Conservation (phyloP, 2,888 invertebrate genomes). For the Polyommatus iphigenia region DNA sequence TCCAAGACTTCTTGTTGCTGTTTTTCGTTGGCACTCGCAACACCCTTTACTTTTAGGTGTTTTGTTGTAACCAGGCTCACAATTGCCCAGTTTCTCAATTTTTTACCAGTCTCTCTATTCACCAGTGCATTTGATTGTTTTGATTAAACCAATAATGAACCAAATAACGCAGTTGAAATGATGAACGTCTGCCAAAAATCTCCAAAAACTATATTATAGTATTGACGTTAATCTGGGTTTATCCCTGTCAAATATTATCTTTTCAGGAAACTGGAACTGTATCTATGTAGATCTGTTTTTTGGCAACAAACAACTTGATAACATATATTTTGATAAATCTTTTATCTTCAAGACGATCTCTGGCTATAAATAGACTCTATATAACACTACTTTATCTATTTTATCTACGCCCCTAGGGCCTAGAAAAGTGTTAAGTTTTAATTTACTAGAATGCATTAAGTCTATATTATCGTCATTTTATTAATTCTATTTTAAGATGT, state of each 20-base stretch:
- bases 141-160: too few relatives aligned
- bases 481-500: conserved; percentile 10
- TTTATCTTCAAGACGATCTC: neutral
- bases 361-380: neutral
- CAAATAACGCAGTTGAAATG: too few relatives aligned
- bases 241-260: neutral
- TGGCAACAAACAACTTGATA: neutral
- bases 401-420: neutral
- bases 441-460: neutral
- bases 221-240: too few relatives aligned
- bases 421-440: neutral
- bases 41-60: neutral
- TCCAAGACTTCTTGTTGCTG: too few relatives aligned
- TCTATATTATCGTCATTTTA: neutral
- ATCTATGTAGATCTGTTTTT: neutral
- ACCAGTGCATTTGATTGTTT: too few relatives aligned
- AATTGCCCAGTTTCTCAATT: too few relatives aligned
- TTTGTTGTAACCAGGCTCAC: neutral
- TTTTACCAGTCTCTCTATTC: too few relatives aligned
- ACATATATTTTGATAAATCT: neutral
- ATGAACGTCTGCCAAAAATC: too few relatives aligned
- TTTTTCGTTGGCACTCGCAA: too few relatives aligned
- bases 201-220: too few relatives aligned
- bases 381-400: too few relatives aligned
- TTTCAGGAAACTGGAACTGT: neutral